Evolutionary conservation across 2,888 invertebrate species (phyloP).

Genomic region (Leucophenga maculata): DNA sequence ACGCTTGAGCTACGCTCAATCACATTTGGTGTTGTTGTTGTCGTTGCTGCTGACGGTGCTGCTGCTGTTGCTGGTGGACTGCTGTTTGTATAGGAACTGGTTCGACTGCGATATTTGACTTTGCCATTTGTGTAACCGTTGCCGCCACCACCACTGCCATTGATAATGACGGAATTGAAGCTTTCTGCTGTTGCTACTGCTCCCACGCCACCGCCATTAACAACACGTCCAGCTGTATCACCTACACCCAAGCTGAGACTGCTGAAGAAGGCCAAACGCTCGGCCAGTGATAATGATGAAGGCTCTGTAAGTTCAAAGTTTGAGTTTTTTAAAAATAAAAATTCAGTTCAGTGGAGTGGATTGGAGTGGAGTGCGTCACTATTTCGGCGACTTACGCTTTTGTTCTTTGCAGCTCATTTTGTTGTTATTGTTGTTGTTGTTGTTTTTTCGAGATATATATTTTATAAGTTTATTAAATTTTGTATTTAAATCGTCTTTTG

Average conservation of each 20-base stretch:
- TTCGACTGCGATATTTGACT: slow-evolving; percentile 41
- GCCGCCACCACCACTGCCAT: slow-evolving; percentile 25
- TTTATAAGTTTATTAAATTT: neutral
- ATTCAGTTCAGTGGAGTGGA: too few species aligned
- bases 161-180: slow-evolving; percentile 14
- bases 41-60: too few species aligned
- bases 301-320: slow-evolving; percentile 63
- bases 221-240: too few species aligned
- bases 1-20: slow-evolving; percentile 58
- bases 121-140: too few species aligned
- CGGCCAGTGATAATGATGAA: slow-evolving; percentile 69
- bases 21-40: slow-evolving; percentile 14
- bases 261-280: slow-evolving; percentile 69
- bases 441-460: slow-evolving; percentile 13
- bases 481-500: neutral
- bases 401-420: slow-evolving; percentile 6
- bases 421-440: slow-evolving; percentile 33
- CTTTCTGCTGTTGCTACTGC: slow-evolving; percentile 13
- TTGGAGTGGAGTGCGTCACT: neutral
- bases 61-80: slow-evolving; percentile 46
- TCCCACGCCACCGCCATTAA: slow-evolving; percentile 32
- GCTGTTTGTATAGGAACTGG: slow-evolving; percentile 48
- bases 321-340: neutral
- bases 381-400: slow-evolving; percentile 18
- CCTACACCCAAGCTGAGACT: slow-evolving; percentile 57